These are phyloP conservation scores for Elysia crispata DNA, from an alignment of 2,888 invertebrate species.

Conservation along the genomic window DNA sequence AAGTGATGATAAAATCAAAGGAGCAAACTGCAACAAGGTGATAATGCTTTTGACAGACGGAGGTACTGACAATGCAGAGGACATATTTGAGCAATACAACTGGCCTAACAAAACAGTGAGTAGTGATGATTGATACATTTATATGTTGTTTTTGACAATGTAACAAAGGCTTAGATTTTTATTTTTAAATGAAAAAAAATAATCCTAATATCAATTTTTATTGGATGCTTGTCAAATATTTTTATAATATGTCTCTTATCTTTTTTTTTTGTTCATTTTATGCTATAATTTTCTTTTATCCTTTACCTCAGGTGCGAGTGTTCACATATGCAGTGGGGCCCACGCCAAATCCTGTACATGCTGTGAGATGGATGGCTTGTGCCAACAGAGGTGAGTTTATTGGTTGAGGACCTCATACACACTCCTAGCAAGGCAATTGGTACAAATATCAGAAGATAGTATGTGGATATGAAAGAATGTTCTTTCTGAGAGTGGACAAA, in stretches of 20 bases:
- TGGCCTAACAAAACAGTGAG: constrained; percentile 59
- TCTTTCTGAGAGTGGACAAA: no score
- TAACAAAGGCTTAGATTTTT: neutral
- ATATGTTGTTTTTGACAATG: no score
- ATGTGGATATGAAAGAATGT: no score
- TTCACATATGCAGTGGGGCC: constrained; percentile 80
- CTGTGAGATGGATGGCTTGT: constrained; percentile 79
- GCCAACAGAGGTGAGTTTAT: constrained; percentile 76
- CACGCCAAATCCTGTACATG: constrained; percentile 78
- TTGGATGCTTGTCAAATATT: no score
- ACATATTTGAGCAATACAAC: constrained; percentile 78
- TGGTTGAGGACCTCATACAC: no score
- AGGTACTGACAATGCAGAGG: constrained; percentile 79
- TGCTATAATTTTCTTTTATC: no score
- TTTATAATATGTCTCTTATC: no score
- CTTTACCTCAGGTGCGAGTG: constrained; percentile 73
- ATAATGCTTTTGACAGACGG: constrained; percentile 81
- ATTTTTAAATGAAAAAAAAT: neutral
- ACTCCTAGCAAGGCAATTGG: neutral
- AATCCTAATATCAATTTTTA: no score
- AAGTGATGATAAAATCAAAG: constrained; percentile 57
- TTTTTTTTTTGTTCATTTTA: no score
- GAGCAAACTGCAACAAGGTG: constrained; percentile 79
- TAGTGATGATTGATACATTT: neutral
- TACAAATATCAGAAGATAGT: neutral